Percentiles rank a stretch among this genome's conserved stretches.
phyloP scores from a whole-genome alignment of 2,888 invertebrate species.

The Gandaritis pyraliata region DNA sequence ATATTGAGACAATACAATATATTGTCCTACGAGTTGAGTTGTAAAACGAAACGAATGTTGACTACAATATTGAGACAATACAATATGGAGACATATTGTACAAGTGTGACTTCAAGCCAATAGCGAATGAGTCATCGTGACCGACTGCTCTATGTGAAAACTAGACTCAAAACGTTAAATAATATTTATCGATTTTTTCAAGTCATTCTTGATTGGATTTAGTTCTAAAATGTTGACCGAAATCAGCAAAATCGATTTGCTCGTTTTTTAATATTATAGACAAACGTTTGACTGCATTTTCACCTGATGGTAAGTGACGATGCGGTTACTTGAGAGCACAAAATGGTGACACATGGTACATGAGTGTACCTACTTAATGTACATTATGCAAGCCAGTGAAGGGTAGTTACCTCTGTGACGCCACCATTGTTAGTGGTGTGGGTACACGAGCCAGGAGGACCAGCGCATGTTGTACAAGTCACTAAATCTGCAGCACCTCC shows the following conservation, averaged over 20 bases:
- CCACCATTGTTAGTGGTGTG: constrained; percentile 95
- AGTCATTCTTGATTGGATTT: too few relatives aligned
- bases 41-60: too few relatives aligned
- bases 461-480: constrained; percentile 91
- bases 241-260: too few relatives aligned
- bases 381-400: constrained; percentile 16
- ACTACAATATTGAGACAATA: too few relatives aligned
- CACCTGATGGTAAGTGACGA: too few relatives aligned
- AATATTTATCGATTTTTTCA: not conserved
- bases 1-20: too few relatives aligned
- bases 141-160: not conserved
- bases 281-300: too few relatives aligned
- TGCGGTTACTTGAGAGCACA: too few relatives aligned
- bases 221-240: too few relatives aligned
- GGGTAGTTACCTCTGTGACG: constrained; percentile 89
- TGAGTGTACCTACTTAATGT: constrained; percentile 13
- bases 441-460: constrained; percentile 91
- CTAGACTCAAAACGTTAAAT: not conserved
- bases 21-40: too few relatives aligned
- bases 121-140: constrained; percentile 9
- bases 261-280: too few relatives aligned
- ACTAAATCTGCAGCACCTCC: constrained; percentile 91
- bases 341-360: not conserved
- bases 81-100: too few relatives aligned
- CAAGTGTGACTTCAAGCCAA: constrained; percentile 4